These are phyloP conservation scores for Galerucella calmariensis DNA, from an alignment of 2,888 invertebrate genomes.

Conservation along the genomic window DNA sequence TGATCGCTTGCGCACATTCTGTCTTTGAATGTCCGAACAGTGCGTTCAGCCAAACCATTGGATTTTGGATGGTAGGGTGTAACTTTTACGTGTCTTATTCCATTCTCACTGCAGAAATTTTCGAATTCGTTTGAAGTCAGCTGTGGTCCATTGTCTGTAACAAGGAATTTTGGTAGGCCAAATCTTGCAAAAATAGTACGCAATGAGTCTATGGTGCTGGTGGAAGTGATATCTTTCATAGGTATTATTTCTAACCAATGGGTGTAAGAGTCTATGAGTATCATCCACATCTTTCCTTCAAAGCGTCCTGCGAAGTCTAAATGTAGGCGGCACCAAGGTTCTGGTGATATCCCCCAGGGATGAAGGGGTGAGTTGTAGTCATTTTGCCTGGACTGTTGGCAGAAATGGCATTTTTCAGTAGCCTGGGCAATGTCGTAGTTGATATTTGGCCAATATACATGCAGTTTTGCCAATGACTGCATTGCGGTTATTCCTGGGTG, in stretches of 20 bases:
- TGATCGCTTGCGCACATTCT: slow-evolving; percentile 4
- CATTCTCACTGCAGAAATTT: slow-evolving; percentile 28
- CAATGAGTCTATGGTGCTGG: slow-evolving; percentile 38
- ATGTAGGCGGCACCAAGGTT: slow-evolving; percentile 43
- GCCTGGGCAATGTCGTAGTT: slow-evolving; percentile 32
- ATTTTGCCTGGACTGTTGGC: slow-evolving; percentile 39
- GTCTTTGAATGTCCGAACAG: slow-evolving; percentile 39
- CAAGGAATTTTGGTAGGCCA: slow-evolving; percentile 50
- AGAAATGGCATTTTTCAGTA: slow-evolving; percentile 35
- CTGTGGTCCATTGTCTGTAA: slow-evolving; percentile 51
- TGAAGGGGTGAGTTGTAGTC: slow-evolving; percentile 32
- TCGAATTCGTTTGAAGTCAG: slow-evolving; percentile 49
- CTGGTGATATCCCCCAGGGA: slow-evolving; percentile 40
- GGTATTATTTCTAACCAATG: slow-evolving; percentile 36
- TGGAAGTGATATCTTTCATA: slow-evolving; percentile 41
- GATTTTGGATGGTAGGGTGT: slow-evolving; percentile 42
- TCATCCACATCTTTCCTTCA: slow-evolving; percentile 51
- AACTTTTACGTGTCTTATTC: slow-evolving; percentile 32
- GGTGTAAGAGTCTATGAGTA: slow-evolving; percentile 37
- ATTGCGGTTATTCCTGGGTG: slow-evolving; percentile 42
- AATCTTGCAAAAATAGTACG: slow-evolving; percentile 42
- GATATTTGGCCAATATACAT: slow-evolving; percentile 48
- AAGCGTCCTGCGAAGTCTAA: slow-evolving; percentile 42
- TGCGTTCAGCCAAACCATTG: slow-evolving; percentile 42
- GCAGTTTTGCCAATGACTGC: slow-evolving; percentile 37